Conservation (phyloP, 1,140 invertebrate species). For the Drosophila punjabiensis region DNA sequence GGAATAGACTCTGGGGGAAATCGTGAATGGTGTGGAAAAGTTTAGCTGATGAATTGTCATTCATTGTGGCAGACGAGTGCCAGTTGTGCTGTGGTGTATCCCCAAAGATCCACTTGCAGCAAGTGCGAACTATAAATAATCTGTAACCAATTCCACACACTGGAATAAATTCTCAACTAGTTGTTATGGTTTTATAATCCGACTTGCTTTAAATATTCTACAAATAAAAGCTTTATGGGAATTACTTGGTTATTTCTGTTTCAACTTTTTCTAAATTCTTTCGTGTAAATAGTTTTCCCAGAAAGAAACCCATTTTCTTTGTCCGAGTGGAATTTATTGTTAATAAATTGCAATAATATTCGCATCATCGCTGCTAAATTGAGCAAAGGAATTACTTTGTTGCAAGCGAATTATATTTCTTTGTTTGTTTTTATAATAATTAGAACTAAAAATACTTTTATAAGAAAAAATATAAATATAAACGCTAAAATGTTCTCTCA, state of each 20-base stretch:
- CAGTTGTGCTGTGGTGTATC: neutral
- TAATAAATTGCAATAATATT: slow-evolving; percentile 28
- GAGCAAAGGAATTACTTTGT: neutral
- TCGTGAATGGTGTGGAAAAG: slow-evolving; percentile 40
- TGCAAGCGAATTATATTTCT: slow-evolving; percentile 2
- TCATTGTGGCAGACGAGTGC: slow-evolving; percentile 13
- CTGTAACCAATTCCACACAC: neutral
- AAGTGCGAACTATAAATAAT: slow-evolving; percentile 18
- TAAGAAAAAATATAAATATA: neutral
- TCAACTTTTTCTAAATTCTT: neutral
- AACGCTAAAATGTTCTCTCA: too few relatives aligned
- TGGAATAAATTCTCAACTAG: neutral
- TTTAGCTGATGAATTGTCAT: slow-evolving; percentile 29
- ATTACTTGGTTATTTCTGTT: neutral
- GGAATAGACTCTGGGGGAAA: slow-evolving; percentile 1
- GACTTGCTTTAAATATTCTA: neutral
- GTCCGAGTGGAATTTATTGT: slow-evolving; percentile 11
- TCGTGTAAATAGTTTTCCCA: neutral
- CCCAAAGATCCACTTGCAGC: slow-evolving; percentile 3
- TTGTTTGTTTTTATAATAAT: neutral
- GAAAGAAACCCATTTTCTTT: neutral
- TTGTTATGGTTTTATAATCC: neutral
- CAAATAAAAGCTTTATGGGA: neutral
- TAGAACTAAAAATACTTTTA: neutral
- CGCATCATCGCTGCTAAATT: neutral